These are phyloP conservation scores for Drosophila miranda DNA, from an alignment of 1,140 invertebrate genomes.

Conservation along the genomic window DNA sequence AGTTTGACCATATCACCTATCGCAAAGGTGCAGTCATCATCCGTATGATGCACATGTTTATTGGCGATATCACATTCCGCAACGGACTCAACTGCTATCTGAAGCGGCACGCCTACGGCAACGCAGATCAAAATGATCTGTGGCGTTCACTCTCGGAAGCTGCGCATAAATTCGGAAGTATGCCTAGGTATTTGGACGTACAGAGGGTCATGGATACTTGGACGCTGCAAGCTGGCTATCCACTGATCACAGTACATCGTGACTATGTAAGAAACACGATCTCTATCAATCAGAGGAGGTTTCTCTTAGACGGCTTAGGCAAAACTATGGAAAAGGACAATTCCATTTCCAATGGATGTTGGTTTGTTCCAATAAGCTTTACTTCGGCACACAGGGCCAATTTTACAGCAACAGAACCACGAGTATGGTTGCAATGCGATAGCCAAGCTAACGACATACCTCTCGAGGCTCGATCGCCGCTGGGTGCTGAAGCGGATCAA, in stretches of 20 bases:
- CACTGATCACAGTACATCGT: slow-evolving; percentile 87
- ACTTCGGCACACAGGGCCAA: slow-evolving; percentile 84
- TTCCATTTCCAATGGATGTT: slow-evolving; percentile 46
- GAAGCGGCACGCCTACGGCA: slow-evolving; percentile 84
- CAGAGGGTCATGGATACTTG: slow-evolving; percentile 90
- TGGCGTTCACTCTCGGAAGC: slow-evolving; percentile 89
- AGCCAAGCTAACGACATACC: slow-evolving; percentile 26
- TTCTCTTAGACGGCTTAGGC: slow-evolving; percentile 30
- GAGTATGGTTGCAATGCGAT: slow-evolving; percentile 84
- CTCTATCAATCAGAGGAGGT: slow-evolving; percentile 83
- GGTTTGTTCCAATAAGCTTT: slow-evolving; percentile 86
- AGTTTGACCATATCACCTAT: slow-evolving; percentile 95
- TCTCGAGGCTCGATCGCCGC: slow-evolving; percentile 36
- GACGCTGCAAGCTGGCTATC: slow-evolving; percentile 91
- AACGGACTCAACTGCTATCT: slow-evolving; percentile 87
- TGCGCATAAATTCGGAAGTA: slow-evolving; percentile 80
- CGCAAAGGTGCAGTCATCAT: slow-evolving; percentile 91
- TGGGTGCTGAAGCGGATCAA: slow-evolving; percentile 69
- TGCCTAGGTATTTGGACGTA: slow-evolving; percentile 84
- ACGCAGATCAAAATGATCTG: slow-evolving; percentile 91
- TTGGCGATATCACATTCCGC: slow-evolving; percentile 89
- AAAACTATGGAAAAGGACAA: slow-evolving; percentile 1
- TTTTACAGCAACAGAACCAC: slow-evolving; percentile 85
- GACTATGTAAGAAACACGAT: slow-evolving; percentile 84
- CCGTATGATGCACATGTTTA: slow-evolving; percentile 94